These are phyloP conservation scores for Cacoxenus indagator DNA, from an alignment of 2,888 invertebrate genomes.

Conservation along the genomic window DNA sequence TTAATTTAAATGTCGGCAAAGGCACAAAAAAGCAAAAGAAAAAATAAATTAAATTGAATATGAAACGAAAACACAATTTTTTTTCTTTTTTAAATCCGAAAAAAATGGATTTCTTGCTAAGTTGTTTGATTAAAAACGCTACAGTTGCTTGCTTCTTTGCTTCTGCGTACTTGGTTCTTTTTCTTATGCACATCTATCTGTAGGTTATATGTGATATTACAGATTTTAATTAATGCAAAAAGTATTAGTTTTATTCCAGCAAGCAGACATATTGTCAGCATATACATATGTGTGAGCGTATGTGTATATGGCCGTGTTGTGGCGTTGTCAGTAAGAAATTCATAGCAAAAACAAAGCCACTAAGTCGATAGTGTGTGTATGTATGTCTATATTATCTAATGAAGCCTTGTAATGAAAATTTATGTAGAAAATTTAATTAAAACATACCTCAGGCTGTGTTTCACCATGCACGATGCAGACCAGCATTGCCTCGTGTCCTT, in stretches of 20 bases:
- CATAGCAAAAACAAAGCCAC: not conserved
- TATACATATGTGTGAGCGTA: constrained; percentile 26
- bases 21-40: constrained; percentile 26
- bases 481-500: constrained; percentile 78
- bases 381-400: constrained; percentile 41
- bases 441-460: constrained; percentile 77
- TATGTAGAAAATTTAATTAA: constrained; percentile 53
- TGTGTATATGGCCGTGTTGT: constrained; percentile 19
- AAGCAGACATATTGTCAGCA: not conserved
- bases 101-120: not conserved
- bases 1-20: constrained; percentile 62
- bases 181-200: not conserved
- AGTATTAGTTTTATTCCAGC: not conserved
- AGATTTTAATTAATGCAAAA: constrained; percentile 14
- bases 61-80: not conserved
- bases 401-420: constrained; percentile 53
- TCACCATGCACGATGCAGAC: constrained; percentile 80
- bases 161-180: no score
- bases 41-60: constrained; percentile 26
- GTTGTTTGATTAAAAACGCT: constrained; percentile 57
- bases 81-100: not conserved
- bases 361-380: constrained; percentile 7
- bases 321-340: not conserved
- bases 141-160: constrained; percentile 5
- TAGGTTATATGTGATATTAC: no score